phyloP scores from a whole-genome alignment of 2,888 invertebrate genomes.

The Cheilosia soror region DNA sequence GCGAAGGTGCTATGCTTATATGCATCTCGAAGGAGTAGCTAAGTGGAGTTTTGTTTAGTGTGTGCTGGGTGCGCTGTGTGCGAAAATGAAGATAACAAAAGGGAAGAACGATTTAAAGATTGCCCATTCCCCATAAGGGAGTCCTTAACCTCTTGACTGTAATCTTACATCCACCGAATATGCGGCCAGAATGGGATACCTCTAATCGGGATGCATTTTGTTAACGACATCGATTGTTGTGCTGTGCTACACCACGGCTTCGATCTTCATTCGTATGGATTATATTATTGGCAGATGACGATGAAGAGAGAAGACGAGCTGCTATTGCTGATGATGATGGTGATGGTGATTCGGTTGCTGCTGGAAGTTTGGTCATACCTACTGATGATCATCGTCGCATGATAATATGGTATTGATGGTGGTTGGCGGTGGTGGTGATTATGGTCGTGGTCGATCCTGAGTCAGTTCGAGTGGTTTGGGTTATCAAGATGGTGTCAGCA shows the following conservation, averaged over 20 bases:
- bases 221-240: conserved; percentile 73
- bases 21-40: conserved; percentile 32
- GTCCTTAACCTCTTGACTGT: conserved; percentile 70
- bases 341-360: conserved; percentile 59
- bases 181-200: conserved; percentile 8
- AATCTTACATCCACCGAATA: conserved; percentile 52
- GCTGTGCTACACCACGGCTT: not conserved
- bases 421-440: conserved; percentile 30
- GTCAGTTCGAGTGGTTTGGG: conserved; percentile 33
- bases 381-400: conserved; percentile 58
- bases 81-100: conserved; percentile 71
- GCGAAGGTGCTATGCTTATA: not conserved
- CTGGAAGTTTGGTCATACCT: conserved; percentile 24
- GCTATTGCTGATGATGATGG: conserved; percentile 47
- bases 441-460: conserved; percentile 40
- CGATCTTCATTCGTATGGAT: conserved; percentile 57
- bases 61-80: conserved; percentile 51
- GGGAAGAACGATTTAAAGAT: conserved; percentile 45
- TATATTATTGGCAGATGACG: conserved; percentile 60
- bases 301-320: conserved; percentile 21
- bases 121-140: conserved; percentile 51
- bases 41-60: conserved; percentile 70
- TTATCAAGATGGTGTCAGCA: conserved; percentile 71
- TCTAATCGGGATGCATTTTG: conserved; percentile 73
- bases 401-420: conserved; percentile 45